Evolutionary conservation across 37 sponge, comb jelly and placozoan genomes (phyloP).

Genomic region (Oopsacas minuta): DNA sequence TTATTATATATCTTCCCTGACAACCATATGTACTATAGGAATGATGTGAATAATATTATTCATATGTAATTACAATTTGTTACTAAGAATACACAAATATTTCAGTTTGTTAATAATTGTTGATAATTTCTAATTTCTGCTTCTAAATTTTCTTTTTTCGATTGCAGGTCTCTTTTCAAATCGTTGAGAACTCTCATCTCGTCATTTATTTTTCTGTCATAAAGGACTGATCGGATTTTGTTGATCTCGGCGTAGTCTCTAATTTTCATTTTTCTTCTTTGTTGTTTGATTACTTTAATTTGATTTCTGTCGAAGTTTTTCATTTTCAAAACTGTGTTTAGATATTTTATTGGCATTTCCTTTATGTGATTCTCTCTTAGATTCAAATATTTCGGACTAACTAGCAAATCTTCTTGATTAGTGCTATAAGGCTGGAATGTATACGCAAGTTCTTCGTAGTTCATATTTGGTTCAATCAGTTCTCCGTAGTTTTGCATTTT

Average conservation of each 20-base stretch:
- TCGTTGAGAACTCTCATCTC: background rate
- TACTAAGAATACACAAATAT: too few species aligned
- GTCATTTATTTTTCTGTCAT: background rate
- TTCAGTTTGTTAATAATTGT: too few species aligned
- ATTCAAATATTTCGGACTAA: background rate
- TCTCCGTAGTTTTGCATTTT: background rate
- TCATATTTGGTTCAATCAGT: background rate
- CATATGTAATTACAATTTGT: too few species aligned
- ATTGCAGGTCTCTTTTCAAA: background rate
- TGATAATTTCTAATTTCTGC: background rate
- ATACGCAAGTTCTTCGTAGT: background rate
- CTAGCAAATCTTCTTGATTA: background rate
- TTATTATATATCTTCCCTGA: too few species aligned
- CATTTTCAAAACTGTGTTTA: slow-evolving; percentile 13
- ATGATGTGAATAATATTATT: too few species aligned
- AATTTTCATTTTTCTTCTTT: slow-evolving; percentile 1
- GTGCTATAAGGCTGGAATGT: background rate
- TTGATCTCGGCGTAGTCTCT: slow-evolving; percentile 4
- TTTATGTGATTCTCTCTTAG: background rate
- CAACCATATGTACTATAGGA: too few species aligned
- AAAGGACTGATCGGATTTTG: background rate
- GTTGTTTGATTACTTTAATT: background rate
- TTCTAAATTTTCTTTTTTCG: background rate
- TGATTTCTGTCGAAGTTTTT: background rate
- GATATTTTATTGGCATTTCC: slow-evolving; percentile 18